A percentile compares a stretch with the other conserved stretches of the same genome.
Evolutionary conservation across 2,888 invertebrate species (phyloP).

Genomic region (Protonemura montana): DNA sequence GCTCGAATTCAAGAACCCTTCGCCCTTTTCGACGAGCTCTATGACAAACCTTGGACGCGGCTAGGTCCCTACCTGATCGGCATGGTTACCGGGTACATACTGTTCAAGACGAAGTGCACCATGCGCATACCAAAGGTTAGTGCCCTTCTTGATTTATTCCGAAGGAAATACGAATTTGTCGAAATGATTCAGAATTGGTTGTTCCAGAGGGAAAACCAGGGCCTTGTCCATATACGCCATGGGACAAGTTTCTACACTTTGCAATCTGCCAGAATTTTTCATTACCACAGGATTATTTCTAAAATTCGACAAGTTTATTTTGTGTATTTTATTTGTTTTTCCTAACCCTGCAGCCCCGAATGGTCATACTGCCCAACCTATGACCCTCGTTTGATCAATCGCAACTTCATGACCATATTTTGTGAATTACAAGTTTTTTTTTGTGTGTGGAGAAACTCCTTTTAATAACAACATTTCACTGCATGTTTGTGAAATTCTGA

Average conservation of each 20-base stretch:
- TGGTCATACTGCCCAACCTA: not conserved
- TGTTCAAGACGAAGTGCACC: conserved; percentile 73
- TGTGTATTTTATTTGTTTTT: no score
- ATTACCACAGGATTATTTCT: no score
- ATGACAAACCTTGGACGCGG: conserved; percentile 85
- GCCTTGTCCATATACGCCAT: no score
- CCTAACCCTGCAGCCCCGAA: no score
- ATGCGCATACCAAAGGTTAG: conserved; percentile 64
- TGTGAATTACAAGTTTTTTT: not conserved
- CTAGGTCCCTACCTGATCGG: conserved; percentile 83
- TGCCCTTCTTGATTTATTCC: no score
- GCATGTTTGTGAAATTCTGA: not conserved
- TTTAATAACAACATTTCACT: not conserved
- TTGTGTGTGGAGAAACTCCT: not conserved
- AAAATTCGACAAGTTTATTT: no score
- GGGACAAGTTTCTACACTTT: no score
- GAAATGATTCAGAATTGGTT: no score
- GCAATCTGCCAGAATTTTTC: no score
- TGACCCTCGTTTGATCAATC: not conserved
- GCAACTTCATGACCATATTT: conserved; percentile 10
- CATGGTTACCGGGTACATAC: conserved; percentile 76
- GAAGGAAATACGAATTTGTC: no score
- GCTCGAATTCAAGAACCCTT: conserved; percentile 81
- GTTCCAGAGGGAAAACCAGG: no score
- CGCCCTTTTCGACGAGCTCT: conserved; percentile 81